These are phyloP conservation scores for Aphidius gifuensis DNA, from an alignment of 1,140 invertebrate genomes.

Conservation along the genomic window DNA sequence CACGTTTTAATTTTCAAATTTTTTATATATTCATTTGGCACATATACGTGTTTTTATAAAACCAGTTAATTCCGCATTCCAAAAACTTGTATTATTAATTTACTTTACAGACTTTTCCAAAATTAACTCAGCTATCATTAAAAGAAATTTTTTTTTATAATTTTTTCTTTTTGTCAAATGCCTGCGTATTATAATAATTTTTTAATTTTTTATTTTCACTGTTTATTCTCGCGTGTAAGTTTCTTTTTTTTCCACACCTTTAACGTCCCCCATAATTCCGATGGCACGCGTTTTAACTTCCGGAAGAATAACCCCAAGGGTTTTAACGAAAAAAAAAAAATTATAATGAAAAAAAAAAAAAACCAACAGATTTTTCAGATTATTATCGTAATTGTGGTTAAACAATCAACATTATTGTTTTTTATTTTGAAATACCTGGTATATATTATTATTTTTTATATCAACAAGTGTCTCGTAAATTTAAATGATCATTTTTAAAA, in stretches of 20 bases:
- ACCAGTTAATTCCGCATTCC: constrained; percentile 38
- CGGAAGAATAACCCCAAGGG: constrained; percentile 7
- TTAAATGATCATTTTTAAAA: too few species aligned
- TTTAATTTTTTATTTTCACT: too few species aligned
- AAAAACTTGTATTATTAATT: constrained; percentile 24
- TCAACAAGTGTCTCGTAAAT: too few species aligned
- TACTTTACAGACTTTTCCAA: background rate
- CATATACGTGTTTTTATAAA: constrained; percentile 12
- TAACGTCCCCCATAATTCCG: too few species aligned
- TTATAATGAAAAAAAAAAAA: constrained; percentile 5
- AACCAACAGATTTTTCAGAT: background rate
- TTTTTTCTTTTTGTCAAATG: too few species aligned
- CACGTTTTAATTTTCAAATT: constrained; percentile 28
- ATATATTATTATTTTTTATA: too few species aligned
- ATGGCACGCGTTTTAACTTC: constrained; percentile 11
- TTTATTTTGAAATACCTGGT: background rate
- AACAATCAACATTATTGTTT: background rate
- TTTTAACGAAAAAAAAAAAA: background rate
- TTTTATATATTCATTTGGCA: constrained; percentile 12
- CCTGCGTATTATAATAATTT: too few species aligned
- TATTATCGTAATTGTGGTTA: background rate
- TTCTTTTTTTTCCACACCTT: too few species aligned
- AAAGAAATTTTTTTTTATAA: too few species aligned
- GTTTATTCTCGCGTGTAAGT: too few species aligned
- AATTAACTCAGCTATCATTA: too few species aligned